Evolutionary conservation across 1,140 invertebrate species (phyloP).

Genomic region (Drosophila jambulina): DNA sequence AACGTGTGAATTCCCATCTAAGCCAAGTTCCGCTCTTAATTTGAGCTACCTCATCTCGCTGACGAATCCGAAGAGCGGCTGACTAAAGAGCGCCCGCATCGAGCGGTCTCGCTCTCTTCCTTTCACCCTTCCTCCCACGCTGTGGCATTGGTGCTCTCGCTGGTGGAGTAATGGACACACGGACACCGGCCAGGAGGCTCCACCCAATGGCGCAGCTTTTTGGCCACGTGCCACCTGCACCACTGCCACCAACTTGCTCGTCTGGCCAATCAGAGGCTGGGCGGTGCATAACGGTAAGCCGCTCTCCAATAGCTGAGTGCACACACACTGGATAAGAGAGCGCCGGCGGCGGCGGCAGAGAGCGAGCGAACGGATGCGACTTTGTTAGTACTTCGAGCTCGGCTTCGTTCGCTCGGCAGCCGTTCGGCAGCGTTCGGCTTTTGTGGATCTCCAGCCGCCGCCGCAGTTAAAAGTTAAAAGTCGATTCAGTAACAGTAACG

Average conservation of each 20-base stretch:
- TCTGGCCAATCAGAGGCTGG: constrained; percentile 21
- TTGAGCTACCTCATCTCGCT: too few species aligned
- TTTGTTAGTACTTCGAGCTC: neutral
- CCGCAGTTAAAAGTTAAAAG: constrained; percentile 67
- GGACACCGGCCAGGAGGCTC: constrained; percentile 9
- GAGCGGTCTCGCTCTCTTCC: neutral
- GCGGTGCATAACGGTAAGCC: constrained; percentile 14
- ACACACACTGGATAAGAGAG: constrained; percentile 8
- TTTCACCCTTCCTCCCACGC: neutral
- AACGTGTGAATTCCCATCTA: neutral
- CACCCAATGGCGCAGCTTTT: constrained; percentile 24
- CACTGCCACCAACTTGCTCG: constrained; percentile 5
- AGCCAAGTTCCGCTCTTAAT: neutral
- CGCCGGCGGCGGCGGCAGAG: neutral
- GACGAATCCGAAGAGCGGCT: constrained; percentile 6
- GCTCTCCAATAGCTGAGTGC: constrained; percentile 15
- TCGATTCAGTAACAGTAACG: constrained; percentile 78
- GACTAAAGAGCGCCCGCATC: neutral
- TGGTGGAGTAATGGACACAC: constrained; percentile 16
- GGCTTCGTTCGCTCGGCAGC: neutral
- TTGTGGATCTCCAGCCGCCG: constrained; percentile 4
- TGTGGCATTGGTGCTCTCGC: constrained; percentile 1
- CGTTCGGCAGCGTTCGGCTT: constrained; percentile 2
- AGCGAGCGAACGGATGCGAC: neutral
- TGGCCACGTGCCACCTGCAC: constrained; percentile 28